Evolutionary conservation across 2,888 invertebrate genomes (phyloP).

Genomic region (Halocaridina rubra): DNA sequence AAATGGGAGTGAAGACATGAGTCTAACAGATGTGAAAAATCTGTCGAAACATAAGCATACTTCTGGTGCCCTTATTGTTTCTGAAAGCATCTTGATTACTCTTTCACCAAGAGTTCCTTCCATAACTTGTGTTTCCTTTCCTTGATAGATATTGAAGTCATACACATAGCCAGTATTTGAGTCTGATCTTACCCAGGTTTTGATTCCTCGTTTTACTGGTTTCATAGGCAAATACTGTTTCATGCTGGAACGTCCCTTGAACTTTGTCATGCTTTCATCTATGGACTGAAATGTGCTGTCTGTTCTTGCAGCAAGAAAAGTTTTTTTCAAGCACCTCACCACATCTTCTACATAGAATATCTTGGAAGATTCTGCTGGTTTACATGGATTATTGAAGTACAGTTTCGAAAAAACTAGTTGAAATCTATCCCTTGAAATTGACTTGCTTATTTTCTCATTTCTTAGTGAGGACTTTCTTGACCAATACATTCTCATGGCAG

Average conservation of each 20-base stretch:
- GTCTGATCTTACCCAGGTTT: constrained; percentile 4
- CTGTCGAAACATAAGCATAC: neutral
- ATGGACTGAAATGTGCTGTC: neutral
- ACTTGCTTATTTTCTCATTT: neutral
- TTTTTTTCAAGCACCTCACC: neutral
- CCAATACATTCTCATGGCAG: neutral
- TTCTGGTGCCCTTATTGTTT: constrained; percentile 8
- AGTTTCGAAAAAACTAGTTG: neutral
- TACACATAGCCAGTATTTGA: neutral
- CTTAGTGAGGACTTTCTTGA: neutral
- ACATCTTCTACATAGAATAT: constrained; percentile 3
- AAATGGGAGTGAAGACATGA: neutral
- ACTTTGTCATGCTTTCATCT: neutral
- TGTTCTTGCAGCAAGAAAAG: constrained; percentile 2
- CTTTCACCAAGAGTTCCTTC: neutral
- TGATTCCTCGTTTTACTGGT: constrained; percentile 1
- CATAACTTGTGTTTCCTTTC: neutral
- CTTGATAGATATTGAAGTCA: neutral
- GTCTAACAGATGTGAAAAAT: neutral
- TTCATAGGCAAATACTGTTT: constrained; percentile 3
- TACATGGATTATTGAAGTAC: neutral
- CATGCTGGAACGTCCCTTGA: constrained; percentile 16
- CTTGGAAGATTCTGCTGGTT: neutral
- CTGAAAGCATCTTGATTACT: neutral
- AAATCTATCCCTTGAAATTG: neutral